Percentiles rank a stretch among this genome's conserved stretches.
phyloP scores from a whole-genome alignment of 2,888 invertebrate species.

The Axea sp. region DNA sequence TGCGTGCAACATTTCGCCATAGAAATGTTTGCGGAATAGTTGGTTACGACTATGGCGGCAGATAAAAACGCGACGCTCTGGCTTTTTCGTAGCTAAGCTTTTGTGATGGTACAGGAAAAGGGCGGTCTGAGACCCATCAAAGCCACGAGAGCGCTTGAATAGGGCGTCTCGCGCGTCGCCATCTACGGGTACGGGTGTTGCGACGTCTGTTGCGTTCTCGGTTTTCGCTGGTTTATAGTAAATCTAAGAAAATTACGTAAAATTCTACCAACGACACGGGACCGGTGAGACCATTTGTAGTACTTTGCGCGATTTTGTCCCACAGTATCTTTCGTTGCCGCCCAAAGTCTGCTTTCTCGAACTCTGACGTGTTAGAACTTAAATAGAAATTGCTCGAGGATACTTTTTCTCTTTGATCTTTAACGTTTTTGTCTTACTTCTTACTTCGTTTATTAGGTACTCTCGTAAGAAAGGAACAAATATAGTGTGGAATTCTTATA shows the following conservation, averaged over 20 bases:
- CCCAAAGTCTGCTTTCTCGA: conserved; percentile 37
- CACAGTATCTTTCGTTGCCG: conserved; percentile 29
- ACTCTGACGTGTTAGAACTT: conserved; percentile 24
- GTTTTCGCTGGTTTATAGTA: conserved; percentile 61
- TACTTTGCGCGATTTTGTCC: conserved; percentile 10
- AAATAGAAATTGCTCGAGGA: conserved; percentile 62
- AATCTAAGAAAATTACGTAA: conserved; percentile 53
- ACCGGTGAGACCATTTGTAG: conserved; percentile 29
- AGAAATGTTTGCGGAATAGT: conserved; percentile 53
- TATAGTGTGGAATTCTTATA: too few species aligned
- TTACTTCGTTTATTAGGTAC: not conserved
- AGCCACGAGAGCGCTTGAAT: conserved; percentile 71
- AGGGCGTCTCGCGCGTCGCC: conserved; percentile 51
- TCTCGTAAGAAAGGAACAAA: too few species aligned
- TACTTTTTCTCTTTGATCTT: conserved; percentile 6
- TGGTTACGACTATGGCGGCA: conserved; percentile 24
- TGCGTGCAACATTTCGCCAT: conserved; percentile 17
- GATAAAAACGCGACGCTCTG: conserved; percentile 67
- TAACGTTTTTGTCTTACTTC: not conserved
- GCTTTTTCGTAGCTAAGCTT: conserved; percentile 68
- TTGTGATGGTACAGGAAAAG: conserved; percentile 71
- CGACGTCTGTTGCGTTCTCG: conserved; percentile 67
- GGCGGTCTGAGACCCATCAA: conserved; percentile 74
- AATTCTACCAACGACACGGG: conserved; percentile 14
- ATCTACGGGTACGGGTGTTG: conserved; percentile 52